A percentile compares a stretch with the other conserved stretches of the same genome.
Conservation (phyloP, 2,888 invertebrate species). For the Cheilosia scutellata region DNA sequence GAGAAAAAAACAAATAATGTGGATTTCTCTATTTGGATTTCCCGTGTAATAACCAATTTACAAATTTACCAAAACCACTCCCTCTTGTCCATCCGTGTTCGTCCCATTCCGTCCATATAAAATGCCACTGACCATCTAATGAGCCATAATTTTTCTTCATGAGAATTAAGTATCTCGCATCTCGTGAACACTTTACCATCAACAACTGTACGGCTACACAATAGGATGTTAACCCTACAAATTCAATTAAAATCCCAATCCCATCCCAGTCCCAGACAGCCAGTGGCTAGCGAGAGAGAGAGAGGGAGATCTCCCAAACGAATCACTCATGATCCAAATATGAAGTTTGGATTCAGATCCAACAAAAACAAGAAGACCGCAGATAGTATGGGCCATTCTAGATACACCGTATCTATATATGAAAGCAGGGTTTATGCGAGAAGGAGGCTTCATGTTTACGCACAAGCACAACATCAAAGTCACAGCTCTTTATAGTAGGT, state of each 20-base stretch:
- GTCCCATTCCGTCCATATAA: slow-evolving; percentile 17
- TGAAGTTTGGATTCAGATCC: slow-evolving; percentile 49
- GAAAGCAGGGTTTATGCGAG: slow-evolving; percentile 6
- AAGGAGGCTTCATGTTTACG: slow-evolving; percentile 29
- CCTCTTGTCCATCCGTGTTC: slow-evolving; percentile 38
- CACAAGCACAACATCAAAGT: slow-evolving; percentile 59
- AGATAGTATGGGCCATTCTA: neutral
- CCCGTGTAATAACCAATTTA: slow-evolving; percentile 70
- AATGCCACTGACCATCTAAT: slow-evolving; percentile 76
- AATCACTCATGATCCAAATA: slow-evolving; percentile 73
- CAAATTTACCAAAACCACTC: slow-evolving; percentile 70
- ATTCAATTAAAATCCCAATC: slow-evolving; percentile 75
- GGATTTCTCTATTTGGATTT: slow-evolving; percentile 73
- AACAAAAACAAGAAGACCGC: slow-evolving; percentile 6
- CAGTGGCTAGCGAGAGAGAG: slow-evolving; percentile 22
- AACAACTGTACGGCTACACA: slow-evolving; percentile 54
- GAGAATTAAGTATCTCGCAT: slow-evolving; percentile 67
- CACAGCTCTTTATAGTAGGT: slow-evolving; percentile 32
- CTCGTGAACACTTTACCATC: slow-evolving; percentile 68
- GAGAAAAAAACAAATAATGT: slow-evolving; percentile 36
- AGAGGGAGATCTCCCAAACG: slow-evolving; percentile 38
- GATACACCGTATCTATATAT: neutral
- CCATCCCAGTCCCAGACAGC: slow-evolving; percentile 40
- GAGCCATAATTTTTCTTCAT: slow-evolving; percentile 75
- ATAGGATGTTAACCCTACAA: slow-evolving; percentile 76